Percentiles rank a stretch among this genome's conserved stretches.
phyloP scores from a whole-genome alignment of 2,797 vertebrate genomes.

The Botia almorhae region DNA sequence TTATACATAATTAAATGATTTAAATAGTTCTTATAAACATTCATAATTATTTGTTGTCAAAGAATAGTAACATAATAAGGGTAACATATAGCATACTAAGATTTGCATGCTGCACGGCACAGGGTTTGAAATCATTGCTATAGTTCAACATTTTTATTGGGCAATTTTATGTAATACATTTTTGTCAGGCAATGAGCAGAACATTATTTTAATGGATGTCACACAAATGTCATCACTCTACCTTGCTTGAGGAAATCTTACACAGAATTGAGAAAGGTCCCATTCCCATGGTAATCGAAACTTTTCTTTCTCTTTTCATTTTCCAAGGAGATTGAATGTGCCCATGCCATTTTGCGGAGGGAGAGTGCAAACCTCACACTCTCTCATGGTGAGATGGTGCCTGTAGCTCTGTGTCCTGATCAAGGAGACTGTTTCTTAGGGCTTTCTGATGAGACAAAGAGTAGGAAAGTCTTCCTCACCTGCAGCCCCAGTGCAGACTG shows the following conservation, averaged over 20 bases:
- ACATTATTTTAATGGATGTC: constrained; percentile 10
- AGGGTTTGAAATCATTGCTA: not conserved
- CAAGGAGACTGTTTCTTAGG: constrained; percentile 64
- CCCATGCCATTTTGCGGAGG: constrained; percentile 80
- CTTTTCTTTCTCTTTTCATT: constrained; percentile 20
- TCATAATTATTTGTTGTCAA: too few species aligned
- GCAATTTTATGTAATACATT: not conserved
- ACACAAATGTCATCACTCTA: constrained; percentile 22
- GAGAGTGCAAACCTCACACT: constrained; percentile 78
- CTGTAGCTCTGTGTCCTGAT: constrained; percentile 76
- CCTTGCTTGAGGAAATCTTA: constrained; percentile 2
- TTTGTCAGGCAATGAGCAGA: not conserved
- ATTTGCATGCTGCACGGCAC: not conserved
- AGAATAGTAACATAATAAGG: too few species aligned
- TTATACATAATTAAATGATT: not conserved
- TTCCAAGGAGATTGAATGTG: constrained; percentile 84
- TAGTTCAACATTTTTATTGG: not conserved
- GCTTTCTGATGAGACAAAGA: constrained; percentile 61
- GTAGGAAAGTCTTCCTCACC: constrained; percentile 83
- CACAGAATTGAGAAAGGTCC: constrained; percentile 4
- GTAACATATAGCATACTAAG: too few species aligned
- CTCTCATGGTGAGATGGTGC: constrained; percentile 82
- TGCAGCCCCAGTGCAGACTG: constrained; percentile 78
- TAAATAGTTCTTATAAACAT: not conserved
- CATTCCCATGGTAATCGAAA: constrained; percentile 3